phyloP scores from a whole-genome alignment of 2,888 invertebrate species.

The Apoderus coryli region DNA sequence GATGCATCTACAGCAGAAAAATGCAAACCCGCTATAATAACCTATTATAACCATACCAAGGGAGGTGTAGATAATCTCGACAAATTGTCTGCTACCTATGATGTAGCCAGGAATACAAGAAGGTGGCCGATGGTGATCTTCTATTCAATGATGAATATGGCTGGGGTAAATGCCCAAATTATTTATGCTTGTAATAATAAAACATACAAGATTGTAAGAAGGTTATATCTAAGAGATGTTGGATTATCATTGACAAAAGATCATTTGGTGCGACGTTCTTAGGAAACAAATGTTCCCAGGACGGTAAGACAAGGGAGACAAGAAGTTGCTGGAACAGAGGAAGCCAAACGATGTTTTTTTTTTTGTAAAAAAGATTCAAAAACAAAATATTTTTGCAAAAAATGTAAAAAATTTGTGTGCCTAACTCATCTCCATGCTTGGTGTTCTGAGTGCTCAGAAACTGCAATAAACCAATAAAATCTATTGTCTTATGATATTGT shows the following conservation, averaged over 20 bases:
- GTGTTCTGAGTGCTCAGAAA: too few species aligned
- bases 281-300: conserved; percentile 4
- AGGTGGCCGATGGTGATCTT: conserved; percentile 19
- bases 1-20: conserved; percentile 11
- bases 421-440: too few species aligned
- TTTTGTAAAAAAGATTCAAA: conserved; percentile 9
- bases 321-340: conserved; percentile 6
- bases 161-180: conserved; percentile 16
- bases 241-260: too few species aligned
- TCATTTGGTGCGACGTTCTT: conserved; percentile 4
- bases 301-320: too few species aligned
- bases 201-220: conserved; percentile 6
- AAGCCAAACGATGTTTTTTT: conserved; percentile 8
- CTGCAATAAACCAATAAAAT: too few species aligned
- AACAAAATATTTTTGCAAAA: conserved; percentile 9
- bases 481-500: too few species aligned
- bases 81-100: conserved; percentile 15
- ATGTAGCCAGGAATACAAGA: conserved; percentile 17
- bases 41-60: too few species aligned
- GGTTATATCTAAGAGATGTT: too few species aligned
- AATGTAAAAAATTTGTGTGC: too few species aligned
- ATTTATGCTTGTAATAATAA: conserved; percentile 12
- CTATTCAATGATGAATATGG: conserved; percentile 18
- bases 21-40: too few species aligned
- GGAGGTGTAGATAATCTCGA: too few species aligned